Evolutionary conservation across 92 coral and sea anemone species (phyloP).

Genomic region (Muricea muricata): DNA sequence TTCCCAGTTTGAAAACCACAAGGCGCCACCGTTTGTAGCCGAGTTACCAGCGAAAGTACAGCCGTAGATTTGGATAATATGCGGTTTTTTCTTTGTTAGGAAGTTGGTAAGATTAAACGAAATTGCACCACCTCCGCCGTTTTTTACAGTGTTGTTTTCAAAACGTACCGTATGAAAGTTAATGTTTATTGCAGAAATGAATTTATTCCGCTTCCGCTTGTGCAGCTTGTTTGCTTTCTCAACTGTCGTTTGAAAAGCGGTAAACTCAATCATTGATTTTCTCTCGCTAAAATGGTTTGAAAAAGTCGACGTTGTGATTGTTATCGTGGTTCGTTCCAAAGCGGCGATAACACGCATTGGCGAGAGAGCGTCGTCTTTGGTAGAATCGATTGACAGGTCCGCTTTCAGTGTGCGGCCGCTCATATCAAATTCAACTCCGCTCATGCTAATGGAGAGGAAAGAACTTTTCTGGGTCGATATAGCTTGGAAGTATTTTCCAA

Average conservation of each 20-base stretch:
- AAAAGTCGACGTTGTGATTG: neutral
- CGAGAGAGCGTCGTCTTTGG: neutral
- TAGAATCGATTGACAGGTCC: neutral
- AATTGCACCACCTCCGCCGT: slow-evolving; percentile 19
- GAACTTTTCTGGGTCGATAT: neutral
- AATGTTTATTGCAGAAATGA: neutral
- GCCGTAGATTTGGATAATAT: neutral
- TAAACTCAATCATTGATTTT: neutral
- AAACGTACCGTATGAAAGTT: neutral
- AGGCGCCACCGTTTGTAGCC: slow-evolving; percentile 21
- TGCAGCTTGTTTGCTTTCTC: too few relatives aligned
- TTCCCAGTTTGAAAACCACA: slow-evolving; percentile 1
- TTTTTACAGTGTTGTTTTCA: neutral
- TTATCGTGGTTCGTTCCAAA: neutral
- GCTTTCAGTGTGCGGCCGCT: neutral
- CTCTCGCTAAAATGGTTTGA: neutral
- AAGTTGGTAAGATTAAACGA: neutral
- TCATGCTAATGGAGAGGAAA: neutral
- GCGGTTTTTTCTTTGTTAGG: neutral
- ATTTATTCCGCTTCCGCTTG: too few relatives aligned
- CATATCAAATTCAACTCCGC: neutral
- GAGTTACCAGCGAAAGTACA: slow-evolving; percentile 7
- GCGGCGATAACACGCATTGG: neutral
- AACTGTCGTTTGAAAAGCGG: neutral
- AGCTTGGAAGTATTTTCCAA: slow-evolving; percentile 13